phyloP scores from a whole-genome alignment of 2,888 invertebrate species.

The Thecophora atra region DNA sequence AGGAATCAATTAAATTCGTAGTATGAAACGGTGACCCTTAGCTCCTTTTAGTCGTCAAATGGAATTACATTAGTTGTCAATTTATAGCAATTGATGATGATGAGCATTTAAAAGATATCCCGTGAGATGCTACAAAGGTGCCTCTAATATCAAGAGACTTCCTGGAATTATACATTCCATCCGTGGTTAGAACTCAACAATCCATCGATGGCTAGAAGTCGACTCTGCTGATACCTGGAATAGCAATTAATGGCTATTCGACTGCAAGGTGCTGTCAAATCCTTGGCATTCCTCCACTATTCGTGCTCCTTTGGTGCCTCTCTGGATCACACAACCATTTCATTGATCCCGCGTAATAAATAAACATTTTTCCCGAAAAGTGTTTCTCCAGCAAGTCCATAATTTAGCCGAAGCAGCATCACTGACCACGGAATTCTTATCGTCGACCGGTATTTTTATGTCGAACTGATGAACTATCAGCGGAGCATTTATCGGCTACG shows the following conservation, averaged over 20 bases:
- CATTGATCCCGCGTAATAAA: slow-evolving; percentile 25
- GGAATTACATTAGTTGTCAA: slow-evolving; percentile 24
- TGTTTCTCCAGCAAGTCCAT: slow-evolving; percentile 5
- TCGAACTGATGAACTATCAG: slow-evolving; percentile 29
- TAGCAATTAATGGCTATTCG: background rate
- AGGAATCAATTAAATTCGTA: background rate
- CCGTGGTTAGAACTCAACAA: too few relatives aligned
- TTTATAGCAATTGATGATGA: slow-evolving; percentile 31
- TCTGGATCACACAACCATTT: slow-evolving; percentile 4
- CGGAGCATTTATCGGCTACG: slow-evolving; percentile 22
- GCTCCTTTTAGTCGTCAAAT: background rate
- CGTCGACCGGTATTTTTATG: slow-evolving; percentile 32
- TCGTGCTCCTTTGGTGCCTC: background rate
- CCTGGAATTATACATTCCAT: background rate
- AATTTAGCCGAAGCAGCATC: slow-evolving; percentile 4
- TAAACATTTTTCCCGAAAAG: slow-evolving; percentile 19
- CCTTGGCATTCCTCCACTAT: background rate
- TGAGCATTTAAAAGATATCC: slow-evolving; percentile 43
- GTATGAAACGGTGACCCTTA: background rate
- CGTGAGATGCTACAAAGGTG: slow-evolving; percentile 41
- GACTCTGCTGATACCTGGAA: background rate
- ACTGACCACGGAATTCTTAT: slow-evolving; percentile 20
- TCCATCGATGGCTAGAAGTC: background rate
- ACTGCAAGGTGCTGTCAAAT: slow-evolving; percentile 9
- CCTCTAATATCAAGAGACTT: background rate